These are phyloP conservation scores for Scaeva pyrastri DNA, from an alignment of 2,888 invertebrate species.

Conservation along the genomic window DNA sequence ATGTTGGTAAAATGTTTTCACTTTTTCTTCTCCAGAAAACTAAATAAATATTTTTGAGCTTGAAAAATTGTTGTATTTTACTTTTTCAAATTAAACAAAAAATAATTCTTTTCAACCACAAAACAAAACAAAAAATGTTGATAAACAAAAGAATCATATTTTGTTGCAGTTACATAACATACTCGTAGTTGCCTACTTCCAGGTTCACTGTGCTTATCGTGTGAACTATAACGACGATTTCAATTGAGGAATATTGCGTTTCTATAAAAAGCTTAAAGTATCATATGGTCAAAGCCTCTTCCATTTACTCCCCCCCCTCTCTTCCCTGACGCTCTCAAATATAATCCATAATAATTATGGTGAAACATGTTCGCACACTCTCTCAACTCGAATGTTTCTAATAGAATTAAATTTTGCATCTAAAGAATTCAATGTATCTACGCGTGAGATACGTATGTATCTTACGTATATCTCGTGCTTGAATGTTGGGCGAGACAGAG, in stretches of 20 bases:
- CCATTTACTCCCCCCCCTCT: too few relatives aligned
- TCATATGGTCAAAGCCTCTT: too few relatives aligned
- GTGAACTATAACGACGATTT: constrained; percentile 36
- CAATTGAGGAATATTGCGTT: constrained; percentile 3
- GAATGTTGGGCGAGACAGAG: not conserved
- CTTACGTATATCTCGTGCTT: not conserved
- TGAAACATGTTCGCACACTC: constrained; percentile 12
- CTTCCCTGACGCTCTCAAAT: not conserved
- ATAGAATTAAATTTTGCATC: not conserved
- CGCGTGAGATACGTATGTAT: not conserved
- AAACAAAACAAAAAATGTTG: constrained; percentile 17
- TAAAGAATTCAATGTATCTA: not conserved
- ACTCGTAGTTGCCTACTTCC: constrained; percentile 21
- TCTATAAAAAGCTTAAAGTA: constrained; percentile 27
- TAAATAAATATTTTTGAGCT: not conserved
- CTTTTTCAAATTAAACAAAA: not conserved
- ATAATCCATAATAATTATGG: constrained; percentile 36
- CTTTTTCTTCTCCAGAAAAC: too few relatives aligned
- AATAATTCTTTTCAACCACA: constrained; percentile 8
- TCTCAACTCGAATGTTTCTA: not conserved
- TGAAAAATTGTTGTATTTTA: not conserved
- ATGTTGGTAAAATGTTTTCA: not conserved
- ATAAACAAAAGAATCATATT: constrained; percentile 4
- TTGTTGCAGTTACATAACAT: not conserved
- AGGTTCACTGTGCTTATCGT: constrained; percentile 23